phyloP scores from a whole-genome alignment of 2,888 invertebrate genomes.

The Agrochola litura region DNA sequence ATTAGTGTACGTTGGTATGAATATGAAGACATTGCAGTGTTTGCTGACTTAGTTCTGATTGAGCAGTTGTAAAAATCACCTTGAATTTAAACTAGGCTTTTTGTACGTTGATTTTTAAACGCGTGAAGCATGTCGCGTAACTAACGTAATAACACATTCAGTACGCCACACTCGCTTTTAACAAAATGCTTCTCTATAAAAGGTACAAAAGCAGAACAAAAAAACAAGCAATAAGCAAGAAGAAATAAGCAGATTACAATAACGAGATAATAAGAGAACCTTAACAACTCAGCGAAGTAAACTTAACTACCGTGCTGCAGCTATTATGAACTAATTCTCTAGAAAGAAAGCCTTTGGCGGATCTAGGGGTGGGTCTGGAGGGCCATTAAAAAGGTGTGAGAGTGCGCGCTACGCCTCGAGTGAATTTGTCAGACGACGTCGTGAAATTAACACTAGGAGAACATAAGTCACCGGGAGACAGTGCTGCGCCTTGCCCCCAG shows the following conservation, averaged over 20 bases:
- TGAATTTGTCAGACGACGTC: constrained; percentile 84
- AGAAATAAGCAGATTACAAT: constrained; percentile 60
- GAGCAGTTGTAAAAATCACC: constrained; percentile 18
- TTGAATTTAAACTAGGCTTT: not conserved
- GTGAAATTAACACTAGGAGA: constrained; percentile 86
- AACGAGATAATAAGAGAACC: constrained; percentile 61
- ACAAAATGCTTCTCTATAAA: not conserved
- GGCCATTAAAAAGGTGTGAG: constrained; percentile 77
- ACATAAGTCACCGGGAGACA: constrained; percentile 82
- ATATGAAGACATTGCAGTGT: constrained; percentile 77
- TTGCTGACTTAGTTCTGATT: constrained; percentile 56
- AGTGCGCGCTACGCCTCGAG: constrained; percentile 74
- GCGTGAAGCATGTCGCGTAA: not conserved
- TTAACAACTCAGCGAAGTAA: constrained; percentile 57
- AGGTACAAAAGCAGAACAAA: constrained; percentile 10
- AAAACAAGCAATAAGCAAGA: constrained; percentile 37
- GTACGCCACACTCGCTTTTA: not conserved
- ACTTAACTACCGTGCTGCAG: constrained; percentile 59
- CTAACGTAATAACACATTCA: not conserved
- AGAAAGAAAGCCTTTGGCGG: constrained; percentile 71
- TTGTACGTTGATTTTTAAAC: not conserved
- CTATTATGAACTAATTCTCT: constrained; percentile 71
- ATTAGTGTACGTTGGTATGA: constrained; percentile 76
- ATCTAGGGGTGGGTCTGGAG: constrained; percentile 66
- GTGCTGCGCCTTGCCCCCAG: constrained; percentile 69